Base-by-base conservation (phyloP, 1,140 invertebrate species). In the Procambarus clarkii region DNA sequence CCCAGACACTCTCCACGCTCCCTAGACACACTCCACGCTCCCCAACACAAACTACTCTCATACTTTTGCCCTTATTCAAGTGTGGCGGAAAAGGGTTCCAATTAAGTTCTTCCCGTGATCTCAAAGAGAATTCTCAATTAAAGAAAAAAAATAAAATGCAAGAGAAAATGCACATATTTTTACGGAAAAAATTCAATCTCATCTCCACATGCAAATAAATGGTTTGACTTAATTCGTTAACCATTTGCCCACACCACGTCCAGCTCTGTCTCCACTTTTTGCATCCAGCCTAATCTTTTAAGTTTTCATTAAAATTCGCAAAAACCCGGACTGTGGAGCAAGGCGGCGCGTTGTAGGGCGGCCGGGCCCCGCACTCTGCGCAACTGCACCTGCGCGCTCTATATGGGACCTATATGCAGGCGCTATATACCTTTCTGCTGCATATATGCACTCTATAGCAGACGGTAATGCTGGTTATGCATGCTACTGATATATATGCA, bases 201-300 rank as follows among this genome's bases (percentile, higher is more conserved):
- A 64, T 13, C 1, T 21, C 11, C 5, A 64, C 60, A 18, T 64
- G 60, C 13, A 64, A 64, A 64, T 21, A 21, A 64, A 64, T 64
- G 18, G 13, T 64, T 18, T 74, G n/a, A 71, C n/a, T 71, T 34
- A 74, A 74, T 74, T 74, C n/a, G n/a, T 74, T 74, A 74, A 74
- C 5, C n/a, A 74, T 11, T 74, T 4, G n/a, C 24, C n/a, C 69
- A 74, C 69, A 74, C 69, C n/a, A 5, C n/a, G 34, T 74, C 11
- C n/a, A 34, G 9, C 18, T 69, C 34, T 34, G 34, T 34, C 34
- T 34, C 34, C 34, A 34, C 34, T 69, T 69, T 69, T 69, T 21
- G 13, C 18, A 4, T 69, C 64, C 18, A 0, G 3, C 18, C 3
- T 69, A 69, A 69, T 69, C 64, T 69, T 21, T 69, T 69, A 69